Evolutionary conservation across 1,140 invertebrate species (phyloP).

Genomic region (Octopus bimaculoides): DNA sequence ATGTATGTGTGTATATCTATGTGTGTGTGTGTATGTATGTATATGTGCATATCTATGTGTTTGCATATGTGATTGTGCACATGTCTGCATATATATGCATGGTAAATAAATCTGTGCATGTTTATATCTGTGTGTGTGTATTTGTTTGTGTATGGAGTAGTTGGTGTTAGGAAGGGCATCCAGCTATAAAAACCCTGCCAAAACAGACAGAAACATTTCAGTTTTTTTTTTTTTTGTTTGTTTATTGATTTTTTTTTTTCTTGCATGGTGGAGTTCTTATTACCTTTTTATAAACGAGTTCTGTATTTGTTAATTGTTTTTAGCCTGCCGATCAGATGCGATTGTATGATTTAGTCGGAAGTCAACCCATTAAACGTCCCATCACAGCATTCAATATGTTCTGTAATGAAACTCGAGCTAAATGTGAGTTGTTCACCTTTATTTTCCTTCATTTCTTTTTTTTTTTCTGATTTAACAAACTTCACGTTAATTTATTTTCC

Average conservation of each 20-base stretch:
- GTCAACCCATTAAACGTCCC: conserved; percentile 28
- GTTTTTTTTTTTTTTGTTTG: neutral
- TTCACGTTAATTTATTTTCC: too few species aligned
- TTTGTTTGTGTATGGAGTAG: neutral
- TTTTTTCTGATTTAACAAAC: too few species aligned
- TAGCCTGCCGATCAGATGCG: too few species aligned
- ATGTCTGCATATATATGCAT: neutral
- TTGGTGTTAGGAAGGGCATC: too few species aligned
- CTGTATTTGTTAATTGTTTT: too few species aligned
- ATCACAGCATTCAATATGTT: conserved; percentile 18
- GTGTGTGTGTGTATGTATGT: neutral
- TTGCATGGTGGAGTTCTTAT: too few species aligned
- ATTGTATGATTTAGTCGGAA: conserved; percentile 31
- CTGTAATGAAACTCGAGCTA: conserved; percentile 17
- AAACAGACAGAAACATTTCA: neutral
- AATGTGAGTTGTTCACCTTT: conserved; percentile 9
- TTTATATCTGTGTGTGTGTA: neutral
- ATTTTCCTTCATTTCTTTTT: too few species aligned
- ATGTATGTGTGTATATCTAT: neutral
- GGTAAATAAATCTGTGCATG: neutral
- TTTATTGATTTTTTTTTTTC: neutral
- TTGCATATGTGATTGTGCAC: neutral
- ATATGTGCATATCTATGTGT: neutral
- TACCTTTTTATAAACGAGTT: too few species aligned
- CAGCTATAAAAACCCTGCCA: too few species aligned